phyloP scores from a whole-genome alignment of 2,113 vertebrate species.

The Pyxicephalus adspersus region DNA sequence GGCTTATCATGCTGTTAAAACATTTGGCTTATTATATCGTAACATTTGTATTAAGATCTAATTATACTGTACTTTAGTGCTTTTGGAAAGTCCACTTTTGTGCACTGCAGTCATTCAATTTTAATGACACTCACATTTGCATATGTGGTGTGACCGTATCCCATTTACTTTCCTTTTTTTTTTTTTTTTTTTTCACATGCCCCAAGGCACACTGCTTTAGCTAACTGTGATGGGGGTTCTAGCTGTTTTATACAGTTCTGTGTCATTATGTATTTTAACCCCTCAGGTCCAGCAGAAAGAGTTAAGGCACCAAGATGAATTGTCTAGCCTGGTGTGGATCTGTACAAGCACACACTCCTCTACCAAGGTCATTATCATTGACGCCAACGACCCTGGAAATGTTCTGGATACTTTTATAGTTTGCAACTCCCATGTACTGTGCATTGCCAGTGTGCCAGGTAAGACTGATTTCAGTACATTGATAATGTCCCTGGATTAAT shows the following conservation, averaged over 20 bases:
- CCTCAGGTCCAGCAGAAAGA: constrained; percentile 93
- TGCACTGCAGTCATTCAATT: too few species aligned
- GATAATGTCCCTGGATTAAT: background rate
- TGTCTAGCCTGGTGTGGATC: constrained; percentile 98
- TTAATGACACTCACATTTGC: too few species aligned
- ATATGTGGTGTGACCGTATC: too few species aligned
- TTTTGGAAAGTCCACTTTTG: too few species aligned
- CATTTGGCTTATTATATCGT: too few species aligned
- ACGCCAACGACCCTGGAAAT: constrained; percentile 92
- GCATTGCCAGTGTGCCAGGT: constrained; percentile 96
- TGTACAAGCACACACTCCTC: constrained; percentile 93
- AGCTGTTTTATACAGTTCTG: background rate
- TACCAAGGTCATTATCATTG: constrained; percentile 92
- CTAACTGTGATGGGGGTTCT: too few species aligned
- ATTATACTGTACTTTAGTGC: too few species aligned
- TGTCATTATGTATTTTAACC: background rate
- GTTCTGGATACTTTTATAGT: constrained; percentile 94
- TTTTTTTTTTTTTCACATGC: too few species aligned
- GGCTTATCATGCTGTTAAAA: too few species aligned
- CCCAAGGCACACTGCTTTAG: too few species aligned
- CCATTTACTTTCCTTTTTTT: too few species aligned
- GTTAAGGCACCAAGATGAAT: constrained; percentile 85
- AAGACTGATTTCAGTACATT: constrained; percentile 42
- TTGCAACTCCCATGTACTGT: constrained; percentile 92
- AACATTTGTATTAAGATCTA: too few species aligned